phyloP scores from a whole-genome alignment of 2,797 vertebrate species.

The Gila robusta region DNA sequence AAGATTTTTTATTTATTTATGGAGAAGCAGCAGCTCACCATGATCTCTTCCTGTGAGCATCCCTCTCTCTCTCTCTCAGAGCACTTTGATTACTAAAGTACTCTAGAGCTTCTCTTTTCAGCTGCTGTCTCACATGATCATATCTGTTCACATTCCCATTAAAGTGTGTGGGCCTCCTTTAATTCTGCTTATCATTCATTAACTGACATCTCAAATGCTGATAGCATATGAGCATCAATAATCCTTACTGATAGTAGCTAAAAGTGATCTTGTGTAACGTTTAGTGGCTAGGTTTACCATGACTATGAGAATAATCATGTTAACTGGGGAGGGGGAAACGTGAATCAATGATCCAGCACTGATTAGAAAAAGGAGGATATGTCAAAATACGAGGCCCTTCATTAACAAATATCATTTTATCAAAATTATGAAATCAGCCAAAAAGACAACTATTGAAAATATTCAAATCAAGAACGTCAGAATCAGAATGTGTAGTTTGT shows the following conservation, averaged over 20 bases:
- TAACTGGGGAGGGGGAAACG: neutral
- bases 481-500: neutral
- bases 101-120: slow-evolving; percentile 36
- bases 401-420: neutral
- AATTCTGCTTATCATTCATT: slow-evolving; percentile 45
- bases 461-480: neutral
- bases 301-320: neutral
- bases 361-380: neutral
- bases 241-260: slow-evolving; percentile 29
- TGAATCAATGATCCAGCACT: neutral
- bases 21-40: slow-evolving; percentile 15
- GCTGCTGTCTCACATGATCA: slow-evolving; percentile 43
- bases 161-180: slow-evolving; percentile 39
- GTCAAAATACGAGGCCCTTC: neutral
- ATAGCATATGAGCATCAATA: slow-evolving; percentile 30
- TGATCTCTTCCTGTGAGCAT: slow-evolving; percentile 11
- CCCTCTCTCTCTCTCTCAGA: neutral
- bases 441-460: neutral
- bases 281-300: neutral
- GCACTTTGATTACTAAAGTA: slow-evolving; percentile 35
- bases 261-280: slow-evolving; percentile 18
- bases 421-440: neutral
- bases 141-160: slow-evolving; percentile 25
- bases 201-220: slow-evolving; percentile 38
- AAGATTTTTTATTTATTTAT: slow-evolving; percentile 10